Evolutionary conservation across 1,140 invertebrate species (phyloP).

Genomic region (Metopolophium dirhodum): DNA sequence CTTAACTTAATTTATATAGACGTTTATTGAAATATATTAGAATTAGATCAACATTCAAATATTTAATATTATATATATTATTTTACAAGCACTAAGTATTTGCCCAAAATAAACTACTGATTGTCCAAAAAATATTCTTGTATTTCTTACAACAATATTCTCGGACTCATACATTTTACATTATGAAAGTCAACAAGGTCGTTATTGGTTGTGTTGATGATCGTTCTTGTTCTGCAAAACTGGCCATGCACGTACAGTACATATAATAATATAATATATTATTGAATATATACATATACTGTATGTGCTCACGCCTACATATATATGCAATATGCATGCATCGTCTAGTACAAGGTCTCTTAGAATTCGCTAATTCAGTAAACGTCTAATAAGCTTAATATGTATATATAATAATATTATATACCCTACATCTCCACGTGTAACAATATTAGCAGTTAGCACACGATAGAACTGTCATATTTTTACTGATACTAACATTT

Average conservation of each 20-base stretch:
- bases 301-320: not conserved
- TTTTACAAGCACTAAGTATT: not conserved
- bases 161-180: not conserved
- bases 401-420: not conserved
- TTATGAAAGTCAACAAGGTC: slow-evolving; percentile 39
- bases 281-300: not conserved
- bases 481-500: not conserved
- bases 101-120: not conserved
- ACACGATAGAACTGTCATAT: not conserved
- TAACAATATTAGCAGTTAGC: not conserved
- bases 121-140: not conserved
- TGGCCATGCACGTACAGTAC: not conserved
- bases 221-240: slow-evolving; percentile 33
- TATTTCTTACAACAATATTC: not conserved
- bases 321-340: not conserved
- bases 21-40: not conserved
- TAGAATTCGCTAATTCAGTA: slow-evolving; percentile 33
- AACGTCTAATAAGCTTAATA: not conserved
- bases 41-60: not conserved
- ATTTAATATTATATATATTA: not conserved
- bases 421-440: not conserved
- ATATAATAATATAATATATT: slow-evolving; percentile 37
- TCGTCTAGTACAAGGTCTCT: slow-evolving; percentile 40
- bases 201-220: not conserved
- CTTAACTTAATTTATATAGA: not conserved